phyloP scores from a whole-genome alignment of 2,888 invertebrate species.

The Melinopterus prodromus region DNA sequence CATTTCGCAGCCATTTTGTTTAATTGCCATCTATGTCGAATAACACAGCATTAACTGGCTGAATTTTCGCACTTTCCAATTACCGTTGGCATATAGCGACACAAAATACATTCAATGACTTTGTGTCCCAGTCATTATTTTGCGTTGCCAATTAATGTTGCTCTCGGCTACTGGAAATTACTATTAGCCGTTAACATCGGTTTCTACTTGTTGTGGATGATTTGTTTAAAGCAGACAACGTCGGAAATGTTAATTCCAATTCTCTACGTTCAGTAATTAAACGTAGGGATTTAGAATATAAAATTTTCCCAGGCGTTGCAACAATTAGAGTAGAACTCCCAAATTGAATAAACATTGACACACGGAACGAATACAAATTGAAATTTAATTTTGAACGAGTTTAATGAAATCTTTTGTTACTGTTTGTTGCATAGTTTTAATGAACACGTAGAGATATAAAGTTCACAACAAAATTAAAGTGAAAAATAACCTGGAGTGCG shows the following conservation, averaged over 20 bases:
- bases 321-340: background rate
- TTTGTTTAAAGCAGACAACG: background rate
- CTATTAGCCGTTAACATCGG: background rate
- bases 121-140: conserved; percentile 4
- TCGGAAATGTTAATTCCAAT: background rate
- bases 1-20: background rate
- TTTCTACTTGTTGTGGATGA: background rate
- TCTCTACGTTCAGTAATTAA: background rate
- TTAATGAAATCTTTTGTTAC: background rate
- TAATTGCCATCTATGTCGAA: background rate
- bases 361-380: background rate
- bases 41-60: background rate
- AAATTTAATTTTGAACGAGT: no score
- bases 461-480: no score
- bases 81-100: background rate
- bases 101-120: background rate
- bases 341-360: background rate
- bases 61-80: background rate
- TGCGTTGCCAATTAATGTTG: background rate
- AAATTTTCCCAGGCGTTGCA: background rate
- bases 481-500: no score
- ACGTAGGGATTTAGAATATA: background rate
- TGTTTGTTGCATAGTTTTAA: background rate
- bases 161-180: conserved; percentile 4
- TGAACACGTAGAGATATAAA: no score